Percentiles rank a stretch among this genome's conserved stretches.
These are phyloP conservation scores for Aurelia aurita DNA, from an alignment of 30 jellyfish, hydroid and myxozoan species.

Conservation along the genomic window DNA sequence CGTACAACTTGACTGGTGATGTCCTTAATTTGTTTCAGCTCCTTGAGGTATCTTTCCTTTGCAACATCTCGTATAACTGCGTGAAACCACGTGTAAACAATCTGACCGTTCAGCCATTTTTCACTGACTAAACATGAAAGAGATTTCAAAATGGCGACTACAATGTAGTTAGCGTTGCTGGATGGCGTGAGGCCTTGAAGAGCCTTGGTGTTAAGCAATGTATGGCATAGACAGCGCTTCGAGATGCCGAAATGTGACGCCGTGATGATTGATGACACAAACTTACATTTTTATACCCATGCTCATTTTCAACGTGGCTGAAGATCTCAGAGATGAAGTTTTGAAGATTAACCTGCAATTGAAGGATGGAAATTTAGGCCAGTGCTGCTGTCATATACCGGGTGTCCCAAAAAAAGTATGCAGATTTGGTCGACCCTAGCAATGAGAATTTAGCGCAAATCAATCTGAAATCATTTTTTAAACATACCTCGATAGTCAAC, in stretches of 20 bases:
- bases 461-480: too few relatives aligned
- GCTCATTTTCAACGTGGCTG: constrained; percentile 21
- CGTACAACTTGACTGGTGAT: constrained; percentile 8
- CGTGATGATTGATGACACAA: constrained; percentile 34
- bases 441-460: too few relatives aligned
- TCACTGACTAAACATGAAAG: constrained; percentile 15
- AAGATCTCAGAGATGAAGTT: constrained; percentile 16
- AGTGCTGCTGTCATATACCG: too few relatives aligned
- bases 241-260: constrained; percentile 73
- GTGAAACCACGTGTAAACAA: constrained; percentile 52
- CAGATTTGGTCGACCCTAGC: too few relatives aligned
- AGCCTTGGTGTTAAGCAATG: not conserved
- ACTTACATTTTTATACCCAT: constrained; percentile 41
- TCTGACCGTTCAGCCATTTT: constrained; percentile 44
- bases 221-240: constrained; percentile 35
- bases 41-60: constrained; percentile 33
- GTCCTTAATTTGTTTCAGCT: not conserved
- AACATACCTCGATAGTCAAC: too few relatives aligned
- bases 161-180: not conserved
- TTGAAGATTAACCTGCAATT: constrained; percentile 22
- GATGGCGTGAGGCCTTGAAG: not conserved
- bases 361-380: not conserved
- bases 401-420: too few relatives aligned
- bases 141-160: constrained; percentile 15
- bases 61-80: constrained; percentile 27